Evolutionary conservation across 1,140 invertebrate species (phyloP).

Genomic region (Archegozetes longisetosus): DNA sequence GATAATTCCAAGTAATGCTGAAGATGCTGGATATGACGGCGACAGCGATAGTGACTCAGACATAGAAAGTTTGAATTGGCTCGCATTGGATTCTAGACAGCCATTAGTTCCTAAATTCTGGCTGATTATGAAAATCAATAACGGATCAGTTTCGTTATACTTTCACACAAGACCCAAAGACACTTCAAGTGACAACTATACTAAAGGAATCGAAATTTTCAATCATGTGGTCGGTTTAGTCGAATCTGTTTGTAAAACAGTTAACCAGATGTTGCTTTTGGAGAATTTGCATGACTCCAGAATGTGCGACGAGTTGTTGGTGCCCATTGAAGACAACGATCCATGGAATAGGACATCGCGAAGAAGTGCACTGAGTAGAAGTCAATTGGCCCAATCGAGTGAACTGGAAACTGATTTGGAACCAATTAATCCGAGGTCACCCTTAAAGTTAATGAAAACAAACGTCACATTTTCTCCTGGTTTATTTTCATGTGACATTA

Average conservation of each 20-base stretch:
- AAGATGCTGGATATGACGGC: no score
- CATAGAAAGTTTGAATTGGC: no score
- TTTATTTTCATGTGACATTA: slow-evolving; percentile 50
- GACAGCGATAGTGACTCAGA: no score
- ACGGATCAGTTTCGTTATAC: not conserved
- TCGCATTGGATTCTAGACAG: no score
- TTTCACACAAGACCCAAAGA: slow-evolving; percentile 9
- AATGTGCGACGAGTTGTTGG: slow-evolving; percentile 49
- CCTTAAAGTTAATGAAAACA: slow-evolving; percentile 16
- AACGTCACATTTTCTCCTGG: slow-evolving; percentile 45
- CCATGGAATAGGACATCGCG: slow-evolving; percentile 30
- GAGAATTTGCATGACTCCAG: slow-evolving; percentile 49
- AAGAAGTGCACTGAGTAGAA: slow-evolving; percentile 3
- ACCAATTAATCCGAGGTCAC: not conserved
- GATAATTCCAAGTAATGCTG: no score
- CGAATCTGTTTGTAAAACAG: slow-evolving; percentile 1
- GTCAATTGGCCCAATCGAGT: not conserved
- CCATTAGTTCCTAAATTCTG: slow-evolving; percentile 11
- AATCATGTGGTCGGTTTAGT: not conserved
- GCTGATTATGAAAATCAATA: slow-evolving; percentile 1
- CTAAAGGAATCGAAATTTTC: slow-evolving; percentile 2
- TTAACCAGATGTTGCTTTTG: slow-evolving; percentile 38
- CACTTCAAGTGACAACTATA: not conserved
- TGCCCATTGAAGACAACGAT: slow-evolving; percentile 46
- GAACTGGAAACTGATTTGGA: not conserved